Conservation (phyloP, 2,797 vertebrate species). For the Podarcis siculus region DNA sequence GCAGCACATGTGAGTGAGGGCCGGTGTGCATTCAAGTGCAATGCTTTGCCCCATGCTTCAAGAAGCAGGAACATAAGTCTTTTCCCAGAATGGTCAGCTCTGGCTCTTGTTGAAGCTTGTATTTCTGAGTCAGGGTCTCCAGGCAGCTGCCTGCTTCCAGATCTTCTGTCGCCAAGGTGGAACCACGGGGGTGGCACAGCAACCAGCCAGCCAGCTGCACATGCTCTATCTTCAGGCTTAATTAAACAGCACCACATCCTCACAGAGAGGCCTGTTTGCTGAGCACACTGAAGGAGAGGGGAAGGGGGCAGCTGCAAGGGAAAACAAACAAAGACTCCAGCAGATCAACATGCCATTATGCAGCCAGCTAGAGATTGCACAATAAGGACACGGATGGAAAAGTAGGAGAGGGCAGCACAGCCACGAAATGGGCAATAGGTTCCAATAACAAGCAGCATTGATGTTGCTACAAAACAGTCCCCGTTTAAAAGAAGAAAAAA, state of each 20-base stretch:
- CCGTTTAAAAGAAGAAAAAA: not conserved
- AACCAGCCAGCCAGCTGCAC: not conserved
- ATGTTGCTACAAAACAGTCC: slow-evolving; percentile 16
- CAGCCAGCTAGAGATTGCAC: slow-evolving; percentile 2
- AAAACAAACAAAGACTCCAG: slow-evolving; percentile 14
- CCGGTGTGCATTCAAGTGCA: not conserved
- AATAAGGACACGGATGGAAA: slow-evolving; percentile 5
- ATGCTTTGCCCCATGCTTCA: not conserved
- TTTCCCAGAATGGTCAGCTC: not conserved
- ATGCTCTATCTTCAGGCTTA: not conserved
- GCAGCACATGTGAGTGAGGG: not conserved
- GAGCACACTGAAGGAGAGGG: not conserved
- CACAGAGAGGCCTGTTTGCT: slow-evolving; percentile 10
- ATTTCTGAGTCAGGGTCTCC: not conserved
- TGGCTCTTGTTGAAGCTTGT: not conserved
- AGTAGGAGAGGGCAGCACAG: not conserved
- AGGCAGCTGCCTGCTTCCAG: not conserved
- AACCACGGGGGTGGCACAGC: not conserved
- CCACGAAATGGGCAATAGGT: not conserved
- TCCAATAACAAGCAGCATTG: slow-evolving; percentile 12
- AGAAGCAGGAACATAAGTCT: not conserved
- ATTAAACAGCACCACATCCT: not conserved
- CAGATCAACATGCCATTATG: slow-evolving; percentile 5
- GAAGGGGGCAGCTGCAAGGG: not conserved
- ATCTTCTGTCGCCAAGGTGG: not conserved